These are phyloP conservation scores for Clavelina lepadiformis DNA, from an alignment of 23 tunicate species.

Conservation along the genomic window DNA sequence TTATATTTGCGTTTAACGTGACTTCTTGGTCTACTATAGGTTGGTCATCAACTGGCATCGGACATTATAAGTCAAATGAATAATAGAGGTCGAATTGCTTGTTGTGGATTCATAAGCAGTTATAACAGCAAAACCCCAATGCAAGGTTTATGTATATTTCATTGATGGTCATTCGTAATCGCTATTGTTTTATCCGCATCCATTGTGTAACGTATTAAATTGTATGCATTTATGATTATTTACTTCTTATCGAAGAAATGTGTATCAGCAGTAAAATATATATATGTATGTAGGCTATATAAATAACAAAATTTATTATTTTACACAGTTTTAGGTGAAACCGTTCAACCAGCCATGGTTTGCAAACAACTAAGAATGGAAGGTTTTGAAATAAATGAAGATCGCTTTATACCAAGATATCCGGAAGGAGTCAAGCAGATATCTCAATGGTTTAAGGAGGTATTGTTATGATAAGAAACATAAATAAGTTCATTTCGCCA, in stretches of 20 bases:
- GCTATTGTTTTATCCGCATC: too few species aligned
- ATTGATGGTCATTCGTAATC: too few species aligned
- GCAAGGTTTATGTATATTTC: too few species aligned
- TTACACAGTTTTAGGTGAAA: background rate
- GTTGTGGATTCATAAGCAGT: conserved; percentile 3
- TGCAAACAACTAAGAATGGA: background rate
- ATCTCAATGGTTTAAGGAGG: background rate
- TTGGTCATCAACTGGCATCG: conserved; percentile 17
- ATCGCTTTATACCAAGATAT: background rate
- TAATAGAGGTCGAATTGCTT: conserved; percentile 1
- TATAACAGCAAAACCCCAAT: conserved; percentile 5
- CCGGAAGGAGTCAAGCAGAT: background rate
- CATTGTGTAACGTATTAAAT: too few species aligned
- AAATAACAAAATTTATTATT: too few species aligned
- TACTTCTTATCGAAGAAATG: too few species aligned
- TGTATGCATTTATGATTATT: too few species aligned
- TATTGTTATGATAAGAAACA: background rate
- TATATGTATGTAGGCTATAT: too few species aligned
- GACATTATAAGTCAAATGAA: conserved; percentile 18
- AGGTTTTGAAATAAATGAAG: conserved; percentile 11
- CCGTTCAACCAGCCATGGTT: background rate
- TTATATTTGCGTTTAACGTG: too few species aligned
- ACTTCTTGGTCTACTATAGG: background rate
- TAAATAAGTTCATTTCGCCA: too few species aligned
- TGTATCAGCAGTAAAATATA: too few species aligned